phyloP scores from a whole-genome alignment of 2,888 invertebrate species.

The Thymelicus lineola region DNA sequence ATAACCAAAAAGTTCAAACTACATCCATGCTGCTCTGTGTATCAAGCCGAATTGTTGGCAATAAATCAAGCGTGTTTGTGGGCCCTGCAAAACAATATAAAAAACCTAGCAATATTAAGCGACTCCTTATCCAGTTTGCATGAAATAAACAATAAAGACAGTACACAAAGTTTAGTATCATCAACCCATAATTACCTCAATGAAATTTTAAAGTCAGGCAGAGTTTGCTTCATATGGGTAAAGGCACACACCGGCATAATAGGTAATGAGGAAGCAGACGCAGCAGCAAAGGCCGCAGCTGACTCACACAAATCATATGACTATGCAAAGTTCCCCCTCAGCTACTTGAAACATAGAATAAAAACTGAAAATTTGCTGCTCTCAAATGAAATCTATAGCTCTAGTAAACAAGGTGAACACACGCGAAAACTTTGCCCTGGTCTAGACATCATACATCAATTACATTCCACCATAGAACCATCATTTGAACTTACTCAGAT shows the following conservation, averaged over 20 bases:
- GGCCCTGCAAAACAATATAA: background rate
- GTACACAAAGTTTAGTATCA: constrained; percentile 4
- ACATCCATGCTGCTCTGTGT: constrained; percentile 17
- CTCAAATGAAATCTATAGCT: background rate
- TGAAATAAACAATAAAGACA: constrained; percentile 19
- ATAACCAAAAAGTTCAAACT: constrained; percentile 20
- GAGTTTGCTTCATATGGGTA: background rate
- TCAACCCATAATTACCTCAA: constrained; percentile 10
- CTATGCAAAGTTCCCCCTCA: too few relatives aligned
- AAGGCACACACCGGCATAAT: too few relatives aligned
- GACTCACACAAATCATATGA: background rate
- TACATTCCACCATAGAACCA: background rate
- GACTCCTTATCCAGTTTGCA: constrained; percentile 15
- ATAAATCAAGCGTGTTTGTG: background rate
- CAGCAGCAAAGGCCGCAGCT: constrained; percentile 13
- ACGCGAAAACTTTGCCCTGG: background rate
- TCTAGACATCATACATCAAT: background rate
- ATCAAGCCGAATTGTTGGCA: constrained; percentile 25
- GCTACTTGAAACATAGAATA: background rate
- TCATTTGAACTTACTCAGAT: background rate
- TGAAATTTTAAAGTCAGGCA: background rate
- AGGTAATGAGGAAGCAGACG: too few relatives aligned
- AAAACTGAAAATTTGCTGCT: background rate
- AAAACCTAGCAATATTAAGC: constrained; percentile 3
- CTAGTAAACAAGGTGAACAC: background rate